Evolutionary conservation across 2,888 invertebrate species (phyloP).

Genomic region (Gonocerus acuteangulatus): DNA sequence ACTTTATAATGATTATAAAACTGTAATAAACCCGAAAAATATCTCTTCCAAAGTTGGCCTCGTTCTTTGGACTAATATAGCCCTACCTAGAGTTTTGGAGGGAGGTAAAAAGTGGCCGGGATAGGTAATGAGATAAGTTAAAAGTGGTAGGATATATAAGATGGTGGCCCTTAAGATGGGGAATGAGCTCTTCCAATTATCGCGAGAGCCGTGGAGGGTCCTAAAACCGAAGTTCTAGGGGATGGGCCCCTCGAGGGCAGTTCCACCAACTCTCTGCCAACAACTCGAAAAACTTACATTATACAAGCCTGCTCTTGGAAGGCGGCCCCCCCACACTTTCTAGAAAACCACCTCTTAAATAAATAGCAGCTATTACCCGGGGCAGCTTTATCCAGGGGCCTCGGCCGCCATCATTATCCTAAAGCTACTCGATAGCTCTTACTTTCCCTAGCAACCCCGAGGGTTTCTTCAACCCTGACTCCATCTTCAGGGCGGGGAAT

Average conservation of each 20-base stretch:
- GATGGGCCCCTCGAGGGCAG: conserved; percentile 13
- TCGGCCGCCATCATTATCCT: no score
- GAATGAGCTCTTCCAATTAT: conserved; percentile 3
- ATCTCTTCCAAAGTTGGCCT: no score
- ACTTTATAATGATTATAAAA: no score
- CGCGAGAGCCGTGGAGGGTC: neutral
- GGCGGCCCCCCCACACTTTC: conserved; percentile 36
- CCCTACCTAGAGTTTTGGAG: no score
- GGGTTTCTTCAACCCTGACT: no score
- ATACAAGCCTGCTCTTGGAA: conserved; percentile 8
- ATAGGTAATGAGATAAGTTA: conserved; percentile 23
- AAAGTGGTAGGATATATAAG: conserved; percentile 1
- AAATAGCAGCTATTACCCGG: conserved; percentile 38
- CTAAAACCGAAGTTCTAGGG: conserved; percentile 25
- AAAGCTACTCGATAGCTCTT: no score
- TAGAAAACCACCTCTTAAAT: conserved; percentile 39
- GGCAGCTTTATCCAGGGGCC: no score
- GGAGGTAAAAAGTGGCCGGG: neutral
- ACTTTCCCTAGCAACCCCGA: no score
- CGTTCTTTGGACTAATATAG: no score
- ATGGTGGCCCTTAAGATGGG: neutral
- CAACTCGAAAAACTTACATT: conserved; percentile 38
- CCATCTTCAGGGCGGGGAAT: no score
- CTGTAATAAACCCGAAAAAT: no score
- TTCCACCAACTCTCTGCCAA: neutral